Evolutionary conservation across 2,797 vertebrate species (phyloP), one percentile per base, ranked within the genome.

Genomic region (Rhinogobio ventralis): DNA sequence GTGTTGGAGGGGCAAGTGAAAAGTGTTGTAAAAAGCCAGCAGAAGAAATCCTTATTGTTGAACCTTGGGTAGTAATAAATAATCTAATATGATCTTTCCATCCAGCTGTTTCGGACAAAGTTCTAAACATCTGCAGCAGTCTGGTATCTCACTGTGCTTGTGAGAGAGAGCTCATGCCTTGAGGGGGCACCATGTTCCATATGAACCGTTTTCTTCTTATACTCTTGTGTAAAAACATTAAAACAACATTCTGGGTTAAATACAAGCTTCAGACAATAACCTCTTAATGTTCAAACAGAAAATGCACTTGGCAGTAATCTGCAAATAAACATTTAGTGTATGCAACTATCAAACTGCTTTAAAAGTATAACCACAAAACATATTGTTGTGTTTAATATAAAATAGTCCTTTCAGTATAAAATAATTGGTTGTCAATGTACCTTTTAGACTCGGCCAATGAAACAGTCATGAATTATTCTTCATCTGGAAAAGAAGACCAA

Each of bases 401-500:
- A 72, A 62, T 5, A 0, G 15, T 28, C 15, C 25, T 28, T 60
- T 33, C 13, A 46, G 42, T 66, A 17, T 66, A 14, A 64, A 30
- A 66, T 33, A 30, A 30, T 64, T 66, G 39, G 15, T 46, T 78
- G n/a, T 30, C n/a, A 30, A 46, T 64, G 60, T 23, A 79, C 60
- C 39, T 64, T 60, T 64, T 25, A 13, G 57, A 45, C 75, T 42
- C 8, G 0, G 55, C 60, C 17, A 30, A 0, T 79, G 60, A 30
- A 79, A 64, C 17, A 36, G 30, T 68, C 19, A 6, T 42, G 39
- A 45, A 68, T 67, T 66, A n/a, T 67, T 79, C 20, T 67, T 79
- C 45, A 79, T 79, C 28, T 79, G 78, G 30, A 51, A 79, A 67
- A 68, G 62, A 33, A 33, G 3, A 30, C 55, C 20, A 36, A 79